Percentiles rank a stretch among this genome's conserved stretches.
phyloP scores from a whole-genome alignment of 2,888 invertebrate species.

The Ormyrus nitidulus region DNA sequence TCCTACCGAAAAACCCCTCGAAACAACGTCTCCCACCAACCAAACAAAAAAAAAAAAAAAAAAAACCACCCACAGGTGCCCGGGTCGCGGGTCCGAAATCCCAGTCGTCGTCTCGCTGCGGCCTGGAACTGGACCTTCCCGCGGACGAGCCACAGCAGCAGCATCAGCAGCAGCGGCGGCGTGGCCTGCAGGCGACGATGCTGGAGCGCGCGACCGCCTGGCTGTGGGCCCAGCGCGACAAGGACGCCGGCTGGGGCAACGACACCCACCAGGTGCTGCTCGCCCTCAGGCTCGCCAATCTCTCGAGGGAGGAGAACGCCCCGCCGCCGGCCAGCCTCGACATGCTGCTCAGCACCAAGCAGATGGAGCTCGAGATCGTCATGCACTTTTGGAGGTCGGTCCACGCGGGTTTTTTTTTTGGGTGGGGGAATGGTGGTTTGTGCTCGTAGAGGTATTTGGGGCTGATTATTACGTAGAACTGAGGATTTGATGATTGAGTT shows the following conservation, averaged over 20 bases:
- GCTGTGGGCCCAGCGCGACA: constrained; percentile 84
- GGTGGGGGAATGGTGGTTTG: no score
- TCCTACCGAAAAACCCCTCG: no score
- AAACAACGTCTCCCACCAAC: no score
- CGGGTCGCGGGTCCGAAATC: no score
- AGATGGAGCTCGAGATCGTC: constrained; percentile 91
- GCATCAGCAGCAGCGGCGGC: constrained; percentile 44
- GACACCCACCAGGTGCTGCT: constrained; percentile 90
- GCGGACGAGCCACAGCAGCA: constrained; percentile 47
- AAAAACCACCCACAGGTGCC: no score
- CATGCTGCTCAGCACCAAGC: constrained; percentile 87
- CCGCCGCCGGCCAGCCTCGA: constrained; percentile 81
- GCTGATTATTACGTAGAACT: no score
- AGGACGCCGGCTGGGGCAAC: constrained; percentile 89
- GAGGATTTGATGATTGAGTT: no score
- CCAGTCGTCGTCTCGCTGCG: no score
- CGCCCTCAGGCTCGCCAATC: constrained; percentile 83
- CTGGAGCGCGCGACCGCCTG: constrained; percentile 84
- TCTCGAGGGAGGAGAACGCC: constrained; percentile 78
- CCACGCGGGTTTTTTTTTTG: no score
- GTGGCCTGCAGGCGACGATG: constrained; percentile 75
- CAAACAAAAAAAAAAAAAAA: no score
- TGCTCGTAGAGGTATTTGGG: no score
- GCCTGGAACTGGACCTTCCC: no score
- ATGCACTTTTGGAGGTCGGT: constrained; percentile 86